Percentiles rank a stretch among this genome's conserved stretches.
Conservation (phyloP, 2,888 invertebrate genomes). For the Patella depressa region DNA sequence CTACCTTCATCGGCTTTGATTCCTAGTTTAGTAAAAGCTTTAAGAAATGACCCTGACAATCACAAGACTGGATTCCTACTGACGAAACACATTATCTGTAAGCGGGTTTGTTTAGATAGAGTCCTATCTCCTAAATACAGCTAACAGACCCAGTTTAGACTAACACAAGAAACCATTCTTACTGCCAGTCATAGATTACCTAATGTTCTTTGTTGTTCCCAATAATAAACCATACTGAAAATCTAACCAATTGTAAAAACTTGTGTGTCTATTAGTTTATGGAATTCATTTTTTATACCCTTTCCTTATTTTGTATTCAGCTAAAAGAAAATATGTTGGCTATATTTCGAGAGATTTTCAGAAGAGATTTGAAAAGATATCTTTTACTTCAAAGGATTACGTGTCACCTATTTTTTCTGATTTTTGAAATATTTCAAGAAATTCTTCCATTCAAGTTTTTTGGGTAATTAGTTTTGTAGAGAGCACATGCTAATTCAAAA, state of each 20-base stretch:
- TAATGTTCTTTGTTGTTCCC: constrained; percentile 7
- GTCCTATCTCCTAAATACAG: constrained; percentile 9
- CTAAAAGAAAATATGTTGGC: too few relatives aligned
- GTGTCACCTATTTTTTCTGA: too few relatives aligned
- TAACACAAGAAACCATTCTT: not conserved
- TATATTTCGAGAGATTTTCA: too few relatives aligned
- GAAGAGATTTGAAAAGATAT: too few relatives aligned
- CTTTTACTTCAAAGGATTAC: too few relatives aligned
- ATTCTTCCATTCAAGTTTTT: too few relatives aligned
- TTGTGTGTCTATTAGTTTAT: too few relatives aligned
- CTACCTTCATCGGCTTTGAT: not conserved
- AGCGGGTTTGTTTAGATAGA: constrained; percentile 4
- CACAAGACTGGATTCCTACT: not conserved
- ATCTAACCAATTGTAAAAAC: not conserved
- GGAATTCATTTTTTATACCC: too few relatives aligned
- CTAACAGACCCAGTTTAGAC: constrained; percentile 1
- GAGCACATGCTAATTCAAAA: too few relatives aligned
- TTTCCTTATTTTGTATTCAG: too few relatives aligned
- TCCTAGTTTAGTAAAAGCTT: not conserved
- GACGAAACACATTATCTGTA: constrained; percentile 8
- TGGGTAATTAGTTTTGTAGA: too few relatives aligned
- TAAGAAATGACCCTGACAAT: not conserved
- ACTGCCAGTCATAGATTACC: not conserved
- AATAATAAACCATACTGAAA: constrained; percentile 1
- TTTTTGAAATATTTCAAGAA: too few relatives aligned